Conservation (phyloP, 2,888 invertebrate genomes). For the Adineta ricciae region DNA sequence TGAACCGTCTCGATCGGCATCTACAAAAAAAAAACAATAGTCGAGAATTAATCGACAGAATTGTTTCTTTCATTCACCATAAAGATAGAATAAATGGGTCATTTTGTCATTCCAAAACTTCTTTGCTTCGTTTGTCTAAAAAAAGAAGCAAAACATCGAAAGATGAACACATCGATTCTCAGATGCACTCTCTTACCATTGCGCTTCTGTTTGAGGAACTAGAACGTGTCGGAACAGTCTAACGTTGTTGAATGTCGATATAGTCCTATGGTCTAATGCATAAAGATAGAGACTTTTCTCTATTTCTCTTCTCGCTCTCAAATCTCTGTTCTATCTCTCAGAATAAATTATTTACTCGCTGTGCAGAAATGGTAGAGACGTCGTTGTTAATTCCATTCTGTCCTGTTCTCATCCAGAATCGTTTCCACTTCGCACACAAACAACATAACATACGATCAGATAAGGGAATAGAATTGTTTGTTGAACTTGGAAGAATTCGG, state of each 20-base stretch:
- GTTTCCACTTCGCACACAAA: background rate
- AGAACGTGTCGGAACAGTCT: background rate
- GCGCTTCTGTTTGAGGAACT: background rate
- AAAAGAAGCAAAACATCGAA: background rate
- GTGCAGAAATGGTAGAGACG: background rate
- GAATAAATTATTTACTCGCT: background rate
- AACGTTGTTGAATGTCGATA: background rate
- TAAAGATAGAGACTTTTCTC: background rate
- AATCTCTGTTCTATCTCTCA: background rate
- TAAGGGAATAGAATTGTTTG: background rate
- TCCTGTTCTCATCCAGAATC: background rate
- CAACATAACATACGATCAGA: background rate
- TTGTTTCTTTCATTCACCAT: background rate
- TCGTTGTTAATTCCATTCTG: background rate
- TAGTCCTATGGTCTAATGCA: background rate
- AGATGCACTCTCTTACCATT: background rate
- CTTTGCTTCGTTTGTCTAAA: background rate
- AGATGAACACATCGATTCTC: background rate
- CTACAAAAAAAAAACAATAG: background rate
- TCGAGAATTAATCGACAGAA: background rate
- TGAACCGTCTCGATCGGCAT: background rate
- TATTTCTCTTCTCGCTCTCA: background rate
- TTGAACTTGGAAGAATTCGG: background rate
- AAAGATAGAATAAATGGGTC: background rate
- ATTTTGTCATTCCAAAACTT: constrained; percentile 6